Evolutionary conservation across 53 echinoderm and acorn worm genomes (phyloP).

Genomic region (Zoroaster sp.): DNA sequence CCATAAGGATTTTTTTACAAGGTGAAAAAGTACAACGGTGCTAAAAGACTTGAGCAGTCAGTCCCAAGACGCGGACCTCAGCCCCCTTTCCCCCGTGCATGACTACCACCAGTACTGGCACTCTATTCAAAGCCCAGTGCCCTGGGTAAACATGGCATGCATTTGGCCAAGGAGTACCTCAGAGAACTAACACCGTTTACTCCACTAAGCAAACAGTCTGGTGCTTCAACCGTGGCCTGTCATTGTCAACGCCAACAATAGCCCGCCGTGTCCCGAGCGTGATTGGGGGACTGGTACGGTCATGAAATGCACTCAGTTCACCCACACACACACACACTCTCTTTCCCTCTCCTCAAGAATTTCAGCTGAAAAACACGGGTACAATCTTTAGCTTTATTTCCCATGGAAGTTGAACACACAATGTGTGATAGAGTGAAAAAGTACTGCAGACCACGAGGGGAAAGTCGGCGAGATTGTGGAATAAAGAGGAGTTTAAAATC

Average conservation of each 20-base stretch:
- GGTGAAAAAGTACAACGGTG: not conserved
- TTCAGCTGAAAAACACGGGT: not conserved
- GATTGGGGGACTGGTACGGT: not conserved
- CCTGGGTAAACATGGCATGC: constrained; percentile 47
- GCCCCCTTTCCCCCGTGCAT: not conserved
- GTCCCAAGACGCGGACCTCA: constrained; percentile 11
- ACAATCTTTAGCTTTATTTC: not conserved
- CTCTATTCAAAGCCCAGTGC: constrained; percentile 29
- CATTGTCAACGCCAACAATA: constrained; percentile 37
- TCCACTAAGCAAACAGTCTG: constrained; percentile 17
- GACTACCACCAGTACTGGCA: not conserved
- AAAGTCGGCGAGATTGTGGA: not conserved
- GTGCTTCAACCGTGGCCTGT: constrained; percentile 23
- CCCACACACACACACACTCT: not conserved
- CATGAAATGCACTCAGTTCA: not conserved
- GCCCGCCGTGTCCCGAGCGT: constrained; percentile 32
- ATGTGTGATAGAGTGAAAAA: not conserved
- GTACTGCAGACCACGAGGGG: constrained; percentile 15
- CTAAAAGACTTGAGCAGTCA: not conserved
- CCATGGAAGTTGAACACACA: constrained; percentile 9
- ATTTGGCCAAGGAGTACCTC: not conserved
- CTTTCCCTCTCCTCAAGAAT: not conserved
- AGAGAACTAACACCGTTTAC: not conserved
- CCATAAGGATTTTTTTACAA: not conserved
- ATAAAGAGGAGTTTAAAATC: not conserved